Evolutionary conservation across 2,888 invertebrate genomes (phyloP), one percentile per base, ranked within the genome.

Genomic region (Branchipolynoe longqiensis): DNA sequence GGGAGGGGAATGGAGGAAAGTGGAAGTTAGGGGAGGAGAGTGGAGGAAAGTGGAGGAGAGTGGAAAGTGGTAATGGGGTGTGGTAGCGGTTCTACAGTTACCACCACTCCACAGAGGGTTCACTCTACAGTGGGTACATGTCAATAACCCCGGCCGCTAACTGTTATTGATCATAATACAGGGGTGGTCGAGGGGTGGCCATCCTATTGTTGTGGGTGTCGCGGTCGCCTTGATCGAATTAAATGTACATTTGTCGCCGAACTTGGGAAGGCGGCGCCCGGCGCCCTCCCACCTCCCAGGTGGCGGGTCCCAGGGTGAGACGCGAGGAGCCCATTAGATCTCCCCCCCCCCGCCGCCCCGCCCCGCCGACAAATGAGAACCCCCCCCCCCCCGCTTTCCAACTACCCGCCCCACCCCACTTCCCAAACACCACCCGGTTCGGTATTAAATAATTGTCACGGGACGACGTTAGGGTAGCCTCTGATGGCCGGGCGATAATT

Each of bases 151-250:
- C 36, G 14, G 6, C 69, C 22, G 38, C 69, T 69, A 69, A 69
- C 69, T 69, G 69, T 69, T 69, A 69, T 69, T 69, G 69, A 69
- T 69, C 69, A 69, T 69, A 69, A 69, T 69, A 69, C 33, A 33
- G n/a, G 22, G 36, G 33, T 33, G 8, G 69, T 69, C 38, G 33
- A 33, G 22, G 36, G 12, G 8, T 69, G 69, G 33, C 33, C 69
- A 22, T 38, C 38, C 38, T 38, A 36, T 69, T 69, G 69, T 69
- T 33, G 6, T 69, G 69, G 69, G 1, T 1, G 36, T 69, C 69
- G 36, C 36, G 69, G 18, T 38, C 69, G 69, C 36, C 69, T 69
- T 69, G 69, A 69, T 69, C 69, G 69, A 69, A 69, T 69, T 69
- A 69, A 69, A 69, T 38, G 22, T 69, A 38, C 69, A 69, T 69